These are phyloP conservation scores for Acleris literana DNA, from an alignment of 2,888 invertebrate genomes.

Conservation along the genomic window DNA sequence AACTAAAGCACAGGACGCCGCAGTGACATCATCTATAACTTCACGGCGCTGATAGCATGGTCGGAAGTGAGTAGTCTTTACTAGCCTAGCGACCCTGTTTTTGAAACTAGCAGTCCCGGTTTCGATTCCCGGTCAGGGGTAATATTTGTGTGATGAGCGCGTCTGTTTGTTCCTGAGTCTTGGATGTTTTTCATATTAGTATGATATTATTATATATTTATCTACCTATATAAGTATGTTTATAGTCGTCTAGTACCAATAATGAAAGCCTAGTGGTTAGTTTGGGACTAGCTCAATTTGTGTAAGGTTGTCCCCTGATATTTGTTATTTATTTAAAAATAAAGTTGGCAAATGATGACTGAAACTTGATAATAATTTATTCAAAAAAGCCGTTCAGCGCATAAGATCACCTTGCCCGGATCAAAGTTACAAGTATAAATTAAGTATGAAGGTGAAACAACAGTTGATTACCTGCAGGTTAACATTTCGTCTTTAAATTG, in stretches of 20 bases:
- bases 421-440: constrained; percentile 28
- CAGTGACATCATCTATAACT: no score
- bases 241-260: not conserved
- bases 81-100: not conserved
- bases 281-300: no score
- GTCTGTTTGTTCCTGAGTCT: no score
- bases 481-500: not conserved
- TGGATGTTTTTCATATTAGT: not conserved
- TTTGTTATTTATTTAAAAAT: not conserved
- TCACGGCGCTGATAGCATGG: not conserved
- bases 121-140: not conserved
- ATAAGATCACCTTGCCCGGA: constrained; percentile 25
- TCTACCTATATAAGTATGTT: not conserved
- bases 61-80: not conserved
- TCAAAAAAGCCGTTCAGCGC: constrained; percentile 19
- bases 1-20: no score
- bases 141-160: not conserved
- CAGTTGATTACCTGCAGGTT: not conserved
- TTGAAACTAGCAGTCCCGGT: not conserved
- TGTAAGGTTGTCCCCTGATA: no score
- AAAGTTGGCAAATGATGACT: not conserved
- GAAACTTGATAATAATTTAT: constrained; percentile 33
- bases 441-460: constrained; percentile 30
- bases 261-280: no score
- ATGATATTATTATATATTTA: no score